A percentile compares a stretch with the other conserved stretches of the same genome.
phyloP scores from a whole-genome alignment of 2,888 invertebrate genomes.

The Drosophila crucigera region DNA sequence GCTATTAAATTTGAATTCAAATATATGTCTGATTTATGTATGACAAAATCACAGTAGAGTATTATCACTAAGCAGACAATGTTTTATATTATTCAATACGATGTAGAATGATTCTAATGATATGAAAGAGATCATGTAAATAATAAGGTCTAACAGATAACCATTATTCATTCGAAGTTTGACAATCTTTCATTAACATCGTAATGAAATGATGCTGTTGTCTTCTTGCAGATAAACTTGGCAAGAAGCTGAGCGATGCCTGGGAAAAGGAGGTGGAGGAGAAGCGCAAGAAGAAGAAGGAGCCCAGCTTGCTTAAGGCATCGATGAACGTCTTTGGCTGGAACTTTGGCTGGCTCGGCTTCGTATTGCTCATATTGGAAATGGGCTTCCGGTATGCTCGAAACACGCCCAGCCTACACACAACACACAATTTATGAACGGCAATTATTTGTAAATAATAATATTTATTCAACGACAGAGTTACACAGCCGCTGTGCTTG shows the following conservation, averaged over 20 bases:
- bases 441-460: conserved; percentile 30
- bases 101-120: neutral
- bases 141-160: neutral
- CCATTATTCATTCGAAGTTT: neutral
- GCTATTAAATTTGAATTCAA: neutral
- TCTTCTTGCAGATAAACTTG: conserved; percentile 85
- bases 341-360: conserved; percentile 87
- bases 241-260: conserved; percentile 87
- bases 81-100: too few relatives aligned
- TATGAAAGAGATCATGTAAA: neutral
- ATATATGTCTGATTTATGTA: neutral
- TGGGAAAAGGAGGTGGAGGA: conserved; percentile 87
- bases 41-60: neutral
- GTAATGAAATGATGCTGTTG: neutral
- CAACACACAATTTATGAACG: conserved; percentile 61
- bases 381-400: conserved; percentile 86
- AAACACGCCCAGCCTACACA: conserved; percentile 31
- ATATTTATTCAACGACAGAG: conserved; percentile 84
- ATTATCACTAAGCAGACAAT: neutral
- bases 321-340: conserved; percentile 88
- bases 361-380: conserved; percentile 87
- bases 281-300: conserved; percentile 82
- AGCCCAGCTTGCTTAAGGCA: conserved; percentile 85
- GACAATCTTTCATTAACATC: neutral
- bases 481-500: conserved; percentile 88